Percentiles rank a stretch among this genome's conserved stretches.
These are phyloP conservation scores for Paragorgia papillata DNA, from an alignment of 92 coral and sea anemone genomes.

Conservation along the genomic window DNA sequence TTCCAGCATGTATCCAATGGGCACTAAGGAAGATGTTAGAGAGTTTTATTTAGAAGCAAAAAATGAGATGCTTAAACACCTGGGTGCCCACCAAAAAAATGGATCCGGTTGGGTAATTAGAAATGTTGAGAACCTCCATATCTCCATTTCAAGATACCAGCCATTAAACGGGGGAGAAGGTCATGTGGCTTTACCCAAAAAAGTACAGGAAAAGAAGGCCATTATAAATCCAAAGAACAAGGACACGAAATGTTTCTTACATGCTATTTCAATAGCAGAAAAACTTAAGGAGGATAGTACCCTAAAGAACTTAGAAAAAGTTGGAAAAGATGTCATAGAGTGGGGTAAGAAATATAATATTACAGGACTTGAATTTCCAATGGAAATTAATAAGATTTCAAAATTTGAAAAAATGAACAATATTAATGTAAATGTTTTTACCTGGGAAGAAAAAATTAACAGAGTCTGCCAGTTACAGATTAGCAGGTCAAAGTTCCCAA, in stretches of 20 bases:
- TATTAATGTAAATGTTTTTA: background rate
- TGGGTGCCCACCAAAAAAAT: too few species aligned
- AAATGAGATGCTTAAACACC: too few species aligned
- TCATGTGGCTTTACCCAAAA: constrained; percentile 9
- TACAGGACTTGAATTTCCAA: background rate
- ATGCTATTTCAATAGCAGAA: background rate
- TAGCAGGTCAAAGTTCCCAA: background rate
- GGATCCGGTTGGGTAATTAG: too few species aligned
- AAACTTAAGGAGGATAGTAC: background rate
- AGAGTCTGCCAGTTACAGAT: background rate
- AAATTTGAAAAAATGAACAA: background rate
- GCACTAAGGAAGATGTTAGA: too few species aligned
- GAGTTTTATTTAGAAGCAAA: too few species aligned
- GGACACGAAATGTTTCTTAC: background rate
- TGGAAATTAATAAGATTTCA: background rate
- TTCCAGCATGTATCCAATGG: too few species aligned
- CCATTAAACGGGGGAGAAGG: too few species aligned
- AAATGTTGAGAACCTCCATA: too few species aligned
- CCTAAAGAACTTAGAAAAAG: background rate
- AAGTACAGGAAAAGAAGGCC: background rate
- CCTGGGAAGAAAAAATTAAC: background rate
- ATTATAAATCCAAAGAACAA: background rate
- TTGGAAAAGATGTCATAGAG: background rate
- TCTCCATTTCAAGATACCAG: too few species aligned
- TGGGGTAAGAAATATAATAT: background rate